Conservation (phyloP, 2,888 invertebrate species). For the Megalurothrips usitatus region DNA sequence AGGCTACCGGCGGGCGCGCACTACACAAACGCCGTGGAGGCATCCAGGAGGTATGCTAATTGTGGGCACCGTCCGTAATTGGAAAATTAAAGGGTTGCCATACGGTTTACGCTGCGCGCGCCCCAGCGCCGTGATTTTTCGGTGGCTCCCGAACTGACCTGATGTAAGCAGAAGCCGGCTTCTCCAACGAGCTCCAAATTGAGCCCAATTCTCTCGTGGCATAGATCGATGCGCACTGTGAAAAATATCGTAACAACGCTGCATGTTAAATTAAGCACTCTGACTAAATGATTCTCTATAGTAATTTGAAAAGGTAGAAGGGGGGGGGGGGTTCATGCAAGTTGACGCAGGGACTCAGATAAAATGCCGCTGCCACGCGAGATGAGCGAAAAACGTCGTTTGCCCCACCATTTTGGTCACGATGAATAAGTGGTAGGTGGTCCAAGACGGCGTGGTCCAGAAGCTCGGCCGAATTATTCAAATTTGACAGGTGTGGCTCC, state of each 20-base stretch:
- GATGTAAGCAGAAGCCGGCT: neutral
- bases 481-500: conserved; percentile 19
- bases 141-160: neutral
- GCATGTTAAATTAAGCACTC: too few species aligned
- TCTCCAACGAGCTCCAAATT: neutral
- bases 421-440: neutral
- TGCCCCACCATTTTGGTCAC: too few species aligned
- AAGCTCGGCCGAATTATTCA: conserved; percentile 13
- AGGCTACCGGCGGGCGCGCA: neutral
- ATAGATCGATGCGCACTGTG: too few species aligned
- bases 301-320: too few species aligned
- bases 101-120: neutral
- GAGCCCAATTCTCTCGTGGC: neutral
- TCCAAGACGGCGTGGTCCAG: neutral
- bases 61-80: conserved; percentile 4
- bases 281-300: too few species aligned
- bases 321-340: too few species aligned
- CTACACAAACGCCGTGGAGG: neutral
- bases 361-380: too few species aligned
- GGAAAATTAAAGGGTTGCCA: conserved; percentile 15
- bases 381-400: too few species aligned
- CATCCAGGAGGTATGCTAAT: neutral
- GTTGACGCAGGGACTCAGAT: too few species aligned
- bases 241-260: too few species aligned
- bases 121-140: conserved; percentile 15